Evolutionary conservation across 2,113 vertebrate genomes (phyloP).

Genomic region (Gallinago paraguaiae): DNA sequence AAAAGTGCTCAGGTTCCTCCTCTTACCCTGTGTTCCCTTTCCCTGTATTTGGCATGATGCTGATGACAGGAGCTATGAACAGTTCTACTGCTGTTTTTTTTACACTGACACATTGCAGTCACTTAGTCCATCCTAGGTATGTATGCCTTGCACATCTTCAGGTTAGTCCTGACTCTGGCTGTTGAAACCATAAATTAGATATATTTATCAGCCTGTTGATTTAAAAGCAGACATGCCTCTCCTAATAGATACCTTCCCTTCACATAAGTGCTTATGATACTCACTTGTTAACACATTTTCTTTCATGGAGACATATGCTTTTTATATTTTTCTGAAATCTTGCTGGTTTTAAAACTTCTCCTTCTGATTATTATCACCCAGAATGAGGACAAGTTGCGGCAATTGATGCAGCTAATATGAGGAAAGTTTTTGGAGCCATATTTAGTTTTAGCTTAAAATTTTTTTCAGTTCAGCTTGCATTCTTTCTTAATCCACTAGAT

Average conservation of each 20-base stretch:
- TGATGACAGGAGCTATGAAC: background rate
- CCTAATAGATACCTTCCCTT: background rate
- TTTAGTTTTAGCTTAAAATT: background rate
- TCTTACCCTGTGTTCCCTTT: background rate
- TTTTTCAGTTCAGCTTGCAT: background rate
- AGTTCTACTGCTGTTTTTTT: background rate
- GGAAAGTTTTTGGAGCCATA: background rate
- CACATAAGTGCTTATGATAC: background rate
- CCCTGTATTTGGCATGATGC: background rate
- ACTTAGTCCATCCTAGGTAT: too few relatives aligned
- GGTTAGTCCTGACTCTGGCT: background rate
- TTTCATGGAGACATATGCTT: background rate
- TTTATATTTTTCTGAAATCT: background rate
- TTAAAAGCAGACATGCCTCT: background rate
- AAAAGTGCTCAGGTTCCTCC: background rate
- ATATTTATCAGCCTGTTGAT: background rate
- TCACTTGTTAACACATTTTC: background rate
- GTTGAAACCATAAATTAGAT: background rate
- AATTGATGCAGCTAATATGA: background rate
- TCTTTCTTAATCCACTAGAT: background rate
- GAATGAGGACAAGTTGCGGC: background rate
- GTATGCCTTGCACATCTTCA: background rate
- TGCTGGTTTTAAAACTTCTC: background rate
- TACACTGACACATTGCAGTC: background rate
- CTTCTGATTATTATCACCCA: background rate